Evolutionary conservation across 2,113 vertebrate genomes (phyloP).

Genomic region (Ia io): DNA sequence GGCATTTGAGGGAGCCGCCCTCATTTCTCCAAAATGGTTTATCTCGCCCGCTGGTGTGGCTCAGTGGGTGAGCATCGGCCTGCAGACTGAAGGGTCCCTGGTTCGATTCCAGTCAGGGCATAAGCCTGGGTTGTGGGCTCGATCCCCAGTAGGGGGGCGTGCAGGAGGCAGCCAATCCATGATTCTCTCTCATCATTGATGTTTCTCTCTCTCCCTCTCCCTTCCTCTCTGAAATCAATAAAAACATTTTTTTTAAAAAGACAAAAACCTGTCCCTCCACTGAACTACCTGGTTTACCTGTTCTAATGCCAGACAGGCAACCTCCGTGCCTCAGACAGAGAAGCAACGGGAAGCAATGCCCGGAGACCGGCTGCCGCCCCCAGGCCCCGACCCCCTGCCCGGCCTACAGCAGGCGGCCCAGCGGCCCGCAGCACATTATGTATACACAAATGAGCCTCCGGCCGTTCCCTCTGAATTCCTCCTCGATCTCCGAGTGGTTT

Average conservation of each 20-base stretch:
- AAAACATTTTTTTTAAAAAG: no score
- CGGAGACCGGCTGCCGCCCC: neutral
- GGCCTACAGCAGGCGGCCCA: neutral
- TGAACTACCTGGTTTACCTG: neutral
- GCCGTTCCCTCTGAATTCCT: constrained; percentile 85
- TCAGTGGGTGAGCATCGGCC: no score
- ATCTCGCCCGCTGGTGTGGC: neutral
- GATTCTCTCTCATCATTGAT: no score
- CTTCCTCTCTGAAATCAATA: no score
- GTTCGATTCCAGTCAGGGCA: no score
- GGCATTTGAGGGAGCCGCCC: neutral
- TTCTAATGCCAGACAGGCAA: neutral
- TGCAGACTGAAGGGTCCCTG: no score
- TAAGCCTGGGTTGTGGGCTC: no score
- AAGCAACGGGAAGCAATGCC: rapidly evolving
- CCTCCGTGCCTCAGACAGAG: neutral
- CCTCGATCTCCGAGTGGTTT: constrained; percentile 84
- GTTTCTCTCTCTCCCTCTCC: no score
- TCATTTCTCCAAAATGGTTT: neutral
- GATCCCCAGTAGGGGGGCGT: no score
- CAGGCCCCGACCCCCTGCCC: neutral
- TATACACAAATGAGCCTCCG: constrained; percentile 83
- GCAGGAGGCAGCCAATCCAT: no score
- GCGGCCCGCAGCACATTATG: constrained; percentile 63
- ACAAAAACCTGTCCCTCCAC: neutral